Conservation (phyloP, 2,113 vertebrate genomes). For the Pterophyllum scalare region DNA sequence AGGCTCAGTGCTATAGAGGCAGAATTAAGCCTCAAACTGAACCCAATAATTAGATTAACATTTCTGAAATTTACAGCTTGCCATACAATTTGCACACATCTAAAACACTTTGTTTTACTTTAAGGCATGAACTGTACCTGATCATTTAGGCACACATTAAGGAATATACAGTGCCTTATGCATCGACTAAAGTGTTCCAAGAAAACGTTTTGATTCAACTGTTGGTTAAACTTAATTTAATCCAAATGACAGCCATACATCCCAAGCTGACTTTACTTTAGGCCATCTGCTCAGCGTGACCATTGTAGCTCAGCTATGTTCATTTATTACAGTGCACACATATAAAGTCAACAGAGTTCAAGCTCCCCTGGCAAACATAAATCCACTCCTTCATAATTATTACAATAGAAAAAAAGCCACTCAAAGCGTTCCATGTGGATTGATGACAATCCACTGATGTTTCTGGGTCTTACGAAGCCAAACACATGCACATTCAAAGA, state of each 20-base stretch:
- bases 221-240: no score
- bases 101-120: neutral
- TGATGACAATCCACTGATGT: rapidly evolving
- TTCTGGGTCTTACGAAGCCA: rapidly evolving
- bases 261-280: neutral
- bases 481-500: neutral
- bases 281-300: neutral
- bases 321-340: neutral
- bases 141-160: neutral
- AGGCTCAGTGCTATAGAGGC: no score
- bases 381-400: rapidly evolving
- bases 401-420: rapidly evolving
- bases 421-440: neutral
- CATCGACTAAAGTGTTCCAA: no score
- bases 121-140: neutral
- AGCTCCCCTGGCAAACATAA: rapidly evolving
- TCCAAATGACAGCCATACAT: neutral
- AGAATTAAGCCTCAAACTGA: no score
- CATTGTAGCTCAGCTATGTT: rapidly evolving
- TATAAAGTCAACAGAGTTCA: rapidly evolving
- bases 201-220: no score
- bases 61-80: neutral
- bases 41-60: no score
- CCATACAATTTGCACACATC: neutral
- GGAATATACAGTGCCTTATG: no score